Conservation (phyloP, 92 coral and sea anemone genomes). For the Palythoa grandiflora region DNA sequence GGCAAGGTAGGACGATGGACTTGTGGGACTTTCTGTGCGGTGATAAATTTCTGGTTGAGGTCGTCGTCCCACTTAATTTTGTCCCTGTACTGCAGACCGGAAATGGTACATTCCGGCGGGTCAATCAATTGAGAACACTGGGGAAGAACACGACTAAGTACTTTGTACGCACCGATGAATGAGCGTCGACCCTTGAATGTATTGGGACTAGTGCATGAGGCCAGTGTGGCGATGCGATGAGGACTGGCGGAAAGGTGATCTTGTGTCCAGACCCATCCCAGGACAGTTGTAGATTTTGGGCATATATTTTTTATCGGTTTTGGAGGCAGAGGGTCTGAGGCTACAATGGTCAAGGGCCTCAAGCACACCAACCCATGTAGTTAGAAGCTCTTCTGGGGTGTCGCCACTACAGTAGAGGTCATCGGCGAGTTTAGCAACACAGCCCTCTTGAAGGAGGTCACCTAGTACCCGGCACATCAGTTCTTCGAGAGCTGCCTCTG, state of each 20-base stretch:
- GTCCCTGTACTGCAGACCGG: constrained; percentile 57
- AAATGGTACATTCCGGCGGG: constrained; percentile 47
- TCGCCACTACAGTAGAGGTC: constrained; percentile 68
- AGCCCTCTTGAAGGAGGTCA: constrained; percentile 45
- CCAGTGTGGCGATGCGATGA: constrained; percentile 52
- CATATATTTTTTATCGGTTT: constrained; percentile 47
- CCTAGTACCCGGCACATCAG: background rate
- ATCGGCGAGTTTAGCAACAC: constrained; percentile 67
- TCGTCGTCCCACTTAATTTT: constrained; percentile 44
- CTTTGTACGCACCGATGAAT: constrained; percentile 62
- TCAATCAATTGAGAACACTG: constrained; percentile 33
- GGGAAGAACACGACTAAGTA: constrained; percentile 57
- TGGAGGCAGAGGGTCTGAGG: constrained; percentile 61
- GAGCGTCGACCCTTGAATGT: constrained; percentile 53
- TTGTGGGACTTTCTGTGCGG: constrained; percentile 54
- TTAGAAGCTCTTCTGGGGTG: constrained; percentile 52
- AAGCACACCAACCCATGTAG: constrained; percentile 61
- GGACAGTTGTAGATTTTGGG: constrained; percentile 60
- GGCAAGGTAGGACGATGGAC: constrained; percentile 52
- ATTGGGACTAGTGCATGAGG: constrained; percentile 56
- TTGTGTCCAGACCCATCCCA: constrained; percentile 69
- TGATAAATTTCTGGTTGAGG: constrained; percentile 35
- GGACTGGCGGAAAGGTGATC: constrained; percentile 66
- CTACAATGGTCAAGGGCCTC: constrained; percentile 55
- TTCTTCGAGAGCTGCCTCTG: background rate